Conservation (phyloP, 2,113 vertebrate species). For the Xiphophorus hellerii region DNA sequence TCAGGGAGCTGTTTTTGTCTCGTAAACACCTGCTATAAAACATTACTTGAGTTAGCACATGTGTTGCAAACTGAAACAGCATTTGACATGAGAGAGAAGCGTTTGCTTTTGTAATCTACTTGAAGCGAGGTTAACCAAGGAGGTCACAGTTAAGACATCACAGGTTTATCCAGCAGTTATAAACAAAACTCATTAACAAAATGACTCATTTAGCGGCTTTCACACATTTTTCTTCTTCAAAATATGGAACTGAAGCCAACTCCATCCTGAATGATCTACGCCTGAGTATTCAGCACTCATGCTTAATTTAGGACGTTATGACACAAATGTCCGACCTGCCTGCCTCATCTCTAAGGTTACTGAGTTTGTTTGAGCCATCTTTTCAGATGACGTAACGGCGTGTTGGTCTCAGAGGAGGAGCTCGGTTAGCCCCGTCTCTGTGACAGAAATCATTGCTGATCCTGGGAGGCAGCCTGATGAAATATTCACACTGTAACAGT, state of each 20-base stretch:
- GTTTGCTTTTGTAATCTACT: neutral
- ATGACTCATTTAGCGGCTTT: slow-evolving; percentile 15
- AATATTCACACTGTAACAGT: slow-evolving; percentile 61
- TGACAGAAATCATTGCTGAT: slow-evolving; percentile 19
- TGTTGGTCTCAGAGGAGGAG: slow-evolving; percentile 46
- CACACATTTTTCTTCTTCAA: slow-evolving; percentile 21
- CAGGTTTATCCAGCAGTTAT: neutral
- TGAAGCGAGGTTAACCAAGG: neutral
- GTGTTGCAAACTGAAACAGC: too few relatives aligned
- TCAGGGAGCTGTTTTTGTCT: neutral
- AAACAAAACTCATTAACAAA: neutral
- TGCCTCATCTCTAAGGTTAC: slow-evolving; percentile 52
- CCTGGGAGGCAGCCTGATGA: slow-evolving; percentile 43
- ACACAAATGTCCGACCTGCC: slow-evolving; percentile 39
- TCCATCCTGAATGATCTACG: slow-evolving; percentile 4
- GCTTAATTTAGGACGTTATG: slow-evolving; percentile 65
- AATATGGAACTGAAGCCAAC: slow-evolving; percentile 14
- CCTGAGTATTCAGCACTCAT: slow-evolving; percentile 50
- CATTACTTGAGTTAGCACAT: neutral
- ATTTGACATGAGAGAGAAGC: neutral
- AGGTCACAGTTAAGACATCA: neutral
- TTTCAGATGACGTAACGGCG: slow-evolving; percentile 19
- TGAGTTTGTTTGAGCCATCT: slow-evolving; percentile 55
- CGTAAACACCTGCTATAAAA: neutral
- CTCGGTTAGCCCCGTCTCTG: slow-evolving; percentile 19